These are phyloP conservation scores for Macquaria ambigua DNA, from an alignment of 2,113 vertebrate species.

Conservation along the genomic window DNA sequence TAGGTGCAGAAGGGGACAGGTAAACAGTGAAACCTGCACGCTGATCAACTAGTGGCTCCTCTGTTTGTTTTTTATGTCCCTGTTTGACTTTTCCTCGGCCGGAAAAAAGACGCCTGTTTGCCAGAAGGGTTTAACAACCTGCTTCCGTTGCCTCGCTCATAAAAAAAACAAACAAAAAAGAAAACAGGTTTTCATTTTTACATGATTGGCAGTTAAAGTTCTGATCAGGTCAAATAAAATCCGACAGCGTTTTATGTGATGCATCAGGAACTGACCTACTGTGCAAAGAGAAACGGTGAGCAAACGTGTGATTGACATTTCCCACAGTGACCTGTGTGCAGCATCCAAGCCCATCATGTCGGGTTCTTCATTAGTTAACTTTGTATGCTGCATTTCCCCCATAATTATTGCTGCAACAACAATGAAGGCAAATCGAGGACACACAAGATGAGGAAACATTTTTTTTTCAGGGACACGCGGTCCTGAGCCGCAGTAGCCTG, in stretches of 20 bases:
- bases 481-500: neutral
- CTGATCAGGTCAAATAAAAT: too few species aligned
- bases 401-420: neutral
- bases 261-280: too few species aligned
- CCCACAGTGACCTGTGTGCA: neutral
- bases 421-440: neutral
- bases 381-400: neutral
- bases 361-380: neutral
- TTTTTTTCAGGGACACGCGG: neutral
- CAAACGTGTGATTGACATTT: neutral
- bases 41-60: constrained; percentile 2
- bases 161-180: neutral
- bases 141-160: constrained; percentile 16
- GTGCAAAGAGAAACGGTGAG: neutral
- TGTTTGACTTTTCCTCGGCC: constrained; percentile 45
- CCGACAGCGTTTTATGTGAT: neutral
- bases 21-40: constrained; percentile 43
- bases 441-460: neutral
- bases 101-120: constrained; percentile 29
- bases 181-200: neutral
- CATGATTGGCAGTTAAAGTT: constrained; percentile 19
- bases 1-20: constrained; percentile 24
- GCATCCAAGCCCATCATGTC: neutral
- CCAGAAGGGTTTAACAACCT: constrained; percentile 29
- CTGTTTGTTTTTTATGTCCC: constrained; percentile 39